Evolutionary conservation across 2,113 vertebrate genomes (phyloP).

Genomic region (Motacilla tschutschensis): DNA sequence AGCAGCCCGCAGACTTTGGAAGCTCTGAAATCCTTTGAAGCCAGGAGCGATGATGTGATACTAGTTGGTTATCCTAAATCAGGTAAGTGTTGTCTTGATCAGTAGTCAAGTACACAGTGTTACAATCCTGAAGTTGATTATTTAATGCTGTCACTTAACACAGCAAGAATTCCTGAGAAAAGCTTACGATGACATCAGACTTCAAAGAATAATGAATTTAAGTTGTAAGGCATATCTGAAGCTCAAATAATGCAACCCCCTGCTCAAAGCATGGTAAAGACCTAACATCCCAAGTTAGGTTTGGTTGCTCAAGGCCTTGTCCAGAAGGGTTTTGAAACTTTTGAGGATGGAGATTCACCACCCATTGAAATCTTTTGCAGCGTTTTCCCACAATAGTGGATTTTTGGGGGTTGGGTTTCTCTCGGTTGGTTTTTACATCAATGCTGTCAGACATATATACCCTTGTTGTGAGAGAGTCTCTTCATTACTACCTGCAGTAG

Average conservation of each 20-base stretch:
- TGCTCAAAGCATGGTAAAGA: background rate
- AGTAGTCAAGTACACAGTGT: background rate
- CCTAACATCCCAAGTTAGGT: background rate
- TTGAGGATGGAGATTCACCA: background rate
- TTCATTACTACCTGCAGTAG: background rate
- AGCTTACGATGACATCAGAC: background rate
- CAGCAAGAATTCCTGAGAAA: background rate
- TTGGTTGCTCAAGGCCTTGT: background rate
- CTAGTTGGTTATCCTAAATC: conserved; percentile 77
- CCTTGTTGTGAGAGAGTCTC: background rate
- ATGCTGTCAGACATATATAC: background rate
- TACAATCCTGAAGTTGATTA: background rate
- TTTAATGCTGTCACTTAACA: background rate
- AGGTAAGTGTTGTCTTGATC: conserved; percentile 54
- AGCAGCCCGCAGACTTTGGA: conserved; percentile 11
- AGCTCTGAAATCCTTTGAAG: conserved; percentile 42
- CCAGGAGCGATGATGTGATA: conserved; percentile 26
- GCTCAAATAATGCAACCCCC: background rate
- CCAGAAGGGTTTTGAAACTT: background rate
- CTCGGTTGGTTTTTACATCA: background rate
- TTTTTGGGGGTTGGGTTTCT: rapidly evolving
- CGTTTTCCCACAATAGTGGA: background rate
- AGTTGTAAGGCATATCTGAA: background rate
- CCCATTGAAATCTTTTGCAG: background rate
- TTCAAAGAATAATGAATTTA: background rate